These are phyloP conservation scores for Patella depressa DNA, from an alignment of 2,888 invertebrate species.

Conservation along the genomic window DNA sequence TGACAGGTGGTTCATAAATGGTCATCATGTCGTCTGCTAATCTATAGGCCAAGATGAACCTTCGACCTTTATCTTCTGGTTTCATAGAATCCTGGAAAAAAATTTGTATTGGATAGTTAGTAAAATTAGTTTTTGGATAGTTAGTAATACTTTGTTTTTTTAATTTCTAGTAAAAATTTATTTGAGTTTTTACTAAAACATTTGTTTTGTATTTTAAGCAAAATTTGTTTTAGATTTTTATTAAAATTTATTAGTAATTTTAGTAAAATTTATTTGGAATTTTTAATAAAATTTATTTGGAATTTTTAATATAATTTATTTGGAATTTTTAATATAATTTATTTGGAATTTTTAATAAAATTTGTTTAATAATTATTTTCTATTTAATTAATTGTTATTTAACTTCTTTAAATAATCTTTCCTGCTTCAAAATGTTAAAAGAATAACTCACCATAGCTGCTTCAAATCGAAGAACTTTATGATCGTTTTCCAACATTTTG, in stretches of 20 bases:
- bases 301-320: too few species aligned
- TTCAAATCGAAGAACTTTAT: constrained; percentile 80
- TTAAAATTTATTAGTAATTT: neutral
- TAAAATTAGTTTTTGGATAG: constrained; percentile 6
- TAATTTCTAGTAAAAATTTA: too few species aligned
- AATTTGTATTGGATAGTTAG: neutral
- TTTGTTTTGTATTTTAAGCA: neutral
- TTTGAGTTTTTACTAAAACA: neutral
- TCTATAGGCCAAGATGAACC: constrained; percentile 83
- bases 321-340: too few species aligned
- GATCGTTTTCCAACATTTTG: constrained; percentile 81
- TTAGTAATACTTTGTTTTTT: neutral
- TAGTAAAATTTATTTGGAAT: too few species aligned
- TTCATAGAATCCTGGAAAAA: constrained; percentile 78
- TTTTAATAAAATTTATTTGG: too few species aligned
- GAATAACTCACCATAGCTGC: constrained; percentile 76
- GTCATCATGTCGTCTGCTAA: constrained; percentile 83
- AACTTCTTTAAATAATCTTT: too few species aligned
- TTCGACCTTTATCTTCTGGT: constrained; percentile 83
- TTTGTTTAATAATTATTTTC: too few species aligned
- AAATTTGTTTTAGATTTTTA: too few species aligned
- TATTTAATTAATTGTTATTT: too few species aligned
- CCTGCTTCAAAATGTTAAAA: neutral
- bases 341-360: too few species aligned
- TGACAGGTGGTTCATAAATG: constrained; percentile 79